Conservation (phyloP, 2,888 invertebrate species). For the Agelastica alni region DNA sequence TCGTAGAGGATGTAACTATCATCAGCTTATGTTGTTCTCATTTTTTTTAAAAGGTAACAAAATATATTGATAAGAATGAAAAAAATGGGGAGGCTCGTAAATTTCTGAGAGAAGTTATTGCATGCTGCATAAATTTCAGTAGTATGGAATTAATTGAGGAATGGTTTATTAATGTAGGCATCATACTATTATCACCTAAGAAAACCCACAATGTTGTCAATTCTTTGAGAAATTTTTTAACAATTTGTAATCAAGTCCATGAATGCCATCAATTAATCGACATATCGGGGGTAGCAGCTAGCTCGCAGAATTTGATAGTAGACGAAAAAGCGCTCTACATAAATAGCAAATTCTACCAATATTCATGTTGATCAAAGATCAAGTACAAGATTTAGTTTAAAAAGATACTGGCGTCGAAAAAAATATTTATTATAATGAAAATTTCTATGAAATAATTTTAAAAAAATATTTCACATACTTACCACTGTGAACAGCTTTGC, state of each 20-base stretch:
- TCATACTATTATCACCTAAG: neutral
- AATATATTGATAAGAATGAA: constrained; percentile 7
- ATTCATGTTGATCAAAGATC: too few species aligned
- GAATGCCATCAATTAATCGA: neutral
- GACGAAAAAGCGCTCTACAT: neutral
- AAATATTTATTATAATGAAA: constrained; percentile 3
- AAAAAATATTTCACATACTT: constrained; percentile 11
- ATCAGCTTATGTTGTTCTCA: constrained; percentile 4
- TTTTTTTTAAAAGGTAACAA: constrained; percentile 11
- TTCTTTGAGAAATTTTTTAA: neutral
- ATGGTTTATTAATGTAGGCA: constrained; percentile 12
- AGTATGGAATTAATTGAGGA: constrained; percentile 1
- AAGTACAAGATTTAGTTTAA: neutral
- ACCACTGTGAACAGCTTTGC: constrained; percentile 4
- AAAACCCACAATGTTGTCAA: neutral
- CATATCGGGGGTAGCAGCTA: neutral
- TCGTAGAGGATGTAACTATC: neutral
- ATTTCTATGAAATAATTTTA: constrained; percentile 1
- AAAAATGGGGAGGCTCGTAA: constrained; percentile 1
- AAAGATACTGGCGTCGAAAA: neutral
- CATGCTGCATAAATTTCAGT: constrained; percentile 4
- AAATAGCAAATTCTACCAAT: constrained; percentile 5
- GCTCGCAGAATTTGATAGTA: neutral
- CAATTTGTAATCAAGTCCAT: neutral
- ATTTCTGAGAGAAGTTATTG: neutral